Percentiles rank a stretch among this genome's conserved stretches.
phyloP scores from a whole-genome alignment of 2,113 vertebrate genomes.

The Nothocercus nigrocapillus region DNA sequence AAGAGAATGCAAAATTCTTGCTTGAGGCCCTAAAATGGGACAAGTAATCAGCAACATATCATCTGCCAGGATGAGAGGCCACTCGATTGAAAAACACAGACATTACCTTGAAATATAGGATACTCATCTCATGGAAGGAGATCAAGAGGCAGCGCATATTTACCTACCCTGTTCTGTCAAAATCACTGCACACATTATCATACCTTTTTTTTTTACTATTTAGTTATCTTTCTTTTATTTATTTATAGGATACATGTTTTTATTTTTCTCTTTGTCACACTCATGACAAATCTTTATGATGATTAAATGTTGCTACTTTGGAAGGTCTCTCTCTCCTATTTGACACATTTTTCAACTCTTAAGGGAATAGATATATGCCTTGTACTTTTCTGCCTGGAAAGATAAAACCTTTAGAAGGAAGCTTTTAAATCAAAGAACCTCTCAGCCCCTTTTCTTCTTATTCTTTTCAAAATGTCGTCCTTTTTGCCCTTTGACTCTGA shows the following conservation, averaged over 20 bases:
- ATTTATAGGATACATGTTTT: background rate
- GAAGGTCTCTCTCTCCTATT: background rate
- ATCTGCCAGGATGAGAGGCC: background rate
- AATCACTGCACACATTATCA: background rate
- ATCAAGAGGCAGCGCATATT: background rate
- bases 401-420: constrained; percentile 57
- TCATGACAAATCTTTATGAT: background rate
- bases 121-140: background rate
- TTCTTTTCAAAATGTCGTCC: background rate
- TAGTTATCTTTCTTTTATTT: background rate
- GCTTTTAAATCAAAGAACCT: constrained; percentile 37
- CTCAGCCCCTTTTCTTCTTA: constrained; percentile 20
- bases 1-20: background rate
- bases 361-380: constrained; percentile 26
- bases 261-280: background rate
- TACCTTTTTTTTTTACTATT: too few relatives aligned
- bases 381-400: constrained; percentile 21
- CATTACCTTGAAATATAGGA: background rate
- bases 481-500: constrained; percentile 54
- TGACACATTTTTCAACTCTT: background rate
- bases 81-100: background rate
- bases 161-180: background rate
- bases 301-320: constrained; percentile 18
- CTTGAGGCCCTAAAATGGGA: background rate
- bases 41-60: background rate